Evolutionary conservation across 1,140 invertebrate genomes (phyloP), one percentile per base, ranked within the genome.

Genomic region (Drosophila bocki): DNA sequence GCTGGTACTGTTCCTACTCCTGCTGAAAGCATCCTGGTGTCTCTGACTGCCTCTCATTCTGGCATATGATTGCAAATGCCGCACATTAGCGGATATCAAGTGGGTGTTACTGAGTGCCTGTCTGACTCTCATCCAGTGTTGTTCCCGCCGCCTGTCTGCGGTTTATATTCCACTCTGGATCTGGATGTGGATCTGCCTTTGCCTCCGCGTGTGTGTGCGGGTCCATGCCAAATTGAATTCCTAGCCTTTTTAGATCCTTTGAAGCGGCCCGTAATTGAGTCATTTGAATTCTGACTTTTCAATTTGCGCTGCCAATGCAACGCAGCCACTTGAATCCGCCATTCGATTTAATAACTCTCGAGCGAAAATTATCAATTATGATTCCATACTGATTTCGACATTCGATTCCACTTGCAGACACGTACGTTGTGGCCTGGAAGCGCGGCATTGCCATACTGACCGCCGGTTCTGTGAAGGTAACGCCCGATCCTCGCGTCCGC

Each of bases 401-500:
- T 53, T 42, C 69, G 15, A 56, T 57, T 67, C 41, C 29, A n/a
- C 54, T 86, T 80, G 32, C 82, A 93, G 92, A 92, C 61, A 68
- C 93, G 11, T 95, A 94, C 86, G 93, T 94, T 29, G 91, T 95
- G 61, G 94, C 93, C 51, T 95, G 94, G 94, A 94, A 95, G 78
- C 93, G 94, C 33, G 94, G 94, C 42, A 94, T 94, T 51, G 94
- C 94, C 54, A 94, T 95, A n/a, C 82, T 95, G 41, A 94, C 94
- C 17, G 94, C 94, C 37, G 94, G 94, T 22, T 93, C 93, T 48
- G 93, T 94, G 41, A 95, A 94, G 83, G 94, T 95, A n/a, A 94
- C 94, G 44, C 94, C 94, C 32, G 94, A 95, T 92, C 93, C 93
- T 19, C 92, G 94, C 32, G 93, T 95, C 47, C 93, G 92, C 57